phyloP scores from a whole-genome alignment of 2,888 invertebrate species.

The Pheosia tremula region DNA sequence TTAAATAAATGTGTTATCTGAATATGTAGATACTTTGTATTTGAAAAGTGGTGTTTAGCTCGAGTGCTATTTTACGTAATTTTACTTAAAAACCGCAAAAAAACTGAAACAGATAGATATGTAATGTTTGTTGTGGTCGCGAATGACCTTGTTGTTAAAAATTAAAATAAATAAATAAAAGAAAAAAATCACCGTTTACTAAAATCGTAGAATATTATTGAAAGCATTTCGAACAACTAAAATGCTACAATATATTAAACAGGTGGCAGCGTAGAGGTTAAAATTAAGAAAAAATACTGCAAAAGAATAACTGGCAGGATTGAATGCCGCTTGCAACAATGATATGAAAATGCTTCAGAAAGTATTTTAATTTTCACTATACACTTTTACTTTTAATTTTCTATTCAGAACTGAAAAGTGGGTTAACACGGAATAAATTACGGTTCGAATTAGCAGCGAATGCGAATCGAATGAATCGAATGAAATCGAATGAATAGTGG shows the following conservation, averaged over 20 bases:
- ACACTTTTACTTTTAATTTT: constrained; percentile 43
- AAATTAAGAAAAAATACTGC: constrained; percentile 17
- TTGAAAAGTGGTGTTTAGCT: too few relatives aligned
- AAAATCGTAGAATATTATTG: too few relatives aligned
- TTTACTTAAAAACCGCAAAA: too few relatives aligned
- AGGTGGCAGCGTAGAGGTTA: constrained; percentile 14
- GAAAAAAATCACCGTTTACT: too few relatives aligned
- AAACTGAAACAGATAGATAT: too few relatives aligned
- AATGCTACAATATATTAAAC: constrained; percentile 32
- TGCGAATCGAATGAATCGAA: constrained; percentile 20
- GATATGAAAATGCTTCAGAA: constrained; percentile 27
- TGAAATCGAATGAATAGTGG: constrained; percentile 19
- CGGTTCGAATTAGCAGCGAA: constrained; percentile 44
- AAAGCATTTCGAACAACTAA: neutral
- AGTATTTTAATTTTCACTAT: constrained; percentile 46
- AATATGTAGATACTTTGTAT: too few relatives aligned
- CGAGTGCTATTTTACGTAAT: too few relatives aligned
- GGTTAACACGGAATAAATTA: constrained; percentile 36
- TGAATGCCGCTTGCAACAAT: constrained; percentile 8
- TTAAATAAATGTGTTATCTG: too few relatives aligned
- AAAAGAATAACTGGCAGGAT: constrained; percentile 13
- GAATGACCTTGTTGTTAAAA: too few relatives aligned
- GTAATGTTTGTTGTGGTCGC: too few relatives aligned
- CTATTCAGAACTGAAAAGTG: constrained; percentile 37
- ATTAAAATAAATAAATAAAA: too few relatives aligned